Percentiles rank a stretch among this genome's conserved stretches.
Conservation (phyloP, 1,140 invertebrate species). For the Bombus fervidus region DNA sequence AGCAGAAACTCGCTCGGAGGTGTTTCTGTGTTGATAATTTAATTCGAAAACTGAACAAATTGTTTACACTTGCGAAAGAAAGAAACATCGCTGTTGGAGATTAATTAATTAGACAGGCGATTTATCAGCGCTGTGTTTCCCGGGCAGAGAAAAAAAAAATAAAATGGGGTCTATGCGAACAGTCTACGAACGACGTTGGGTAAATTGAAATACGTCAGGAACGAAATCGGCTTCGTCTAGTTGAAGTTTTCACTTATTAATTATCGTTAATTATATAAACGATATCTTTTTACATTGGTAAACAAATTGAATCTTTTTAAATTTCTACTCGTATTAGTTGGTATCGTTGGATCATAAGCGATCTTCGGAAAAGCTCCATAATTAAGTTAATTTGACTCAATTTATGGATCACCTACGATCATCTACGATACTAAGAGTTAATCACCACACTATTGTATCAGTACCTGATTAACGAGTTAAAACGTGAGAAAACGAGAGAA, state of each 20-base stretch:
- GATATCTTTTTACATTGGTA: not conserved
- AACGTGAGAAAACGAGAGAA: no score
- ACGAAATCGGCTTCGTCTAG: not conserved
- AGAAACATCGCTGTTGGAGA: conserved; percentile 13
- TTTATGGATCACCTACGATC: no score
- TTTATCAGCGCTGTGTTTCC: conserved; percentile 19
- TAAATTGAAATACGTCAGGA: conserved; percentile 20
- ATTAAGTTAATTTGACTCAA: no score
- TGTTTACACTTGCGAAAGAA: not conserved
- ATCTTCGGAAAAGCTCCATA: no score
- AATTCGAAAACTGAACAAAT: conserved; percentile 30
- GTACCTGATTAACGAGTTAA: not conserved
- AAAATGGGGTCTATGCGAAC: not conserved
- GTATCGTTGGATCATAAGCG: not conserved
- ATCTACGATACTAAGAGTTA: no score
- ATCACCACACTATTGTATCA: no score
- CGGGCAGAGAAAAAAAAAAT: no score
- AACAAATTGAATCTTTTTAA: not conserved
- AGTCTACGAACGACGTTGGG: not conserved
- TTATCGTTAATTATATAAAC: conserved; percentile 2
- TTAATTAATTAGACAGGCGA: conserved; percentile 45
- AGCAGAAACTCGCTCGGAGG: not conserved
- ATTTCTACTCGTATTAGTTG: not conserved
- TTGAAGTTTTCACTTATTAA: conserved; percentile 10
- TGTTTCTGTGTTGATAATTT: conserved; percentile 8